Evolutionary conservation across 2,113 vertebrate species (phyloP), one percentile per base, ranked within the genome.

Genomic region (Callithrix jacchus): DNA sequence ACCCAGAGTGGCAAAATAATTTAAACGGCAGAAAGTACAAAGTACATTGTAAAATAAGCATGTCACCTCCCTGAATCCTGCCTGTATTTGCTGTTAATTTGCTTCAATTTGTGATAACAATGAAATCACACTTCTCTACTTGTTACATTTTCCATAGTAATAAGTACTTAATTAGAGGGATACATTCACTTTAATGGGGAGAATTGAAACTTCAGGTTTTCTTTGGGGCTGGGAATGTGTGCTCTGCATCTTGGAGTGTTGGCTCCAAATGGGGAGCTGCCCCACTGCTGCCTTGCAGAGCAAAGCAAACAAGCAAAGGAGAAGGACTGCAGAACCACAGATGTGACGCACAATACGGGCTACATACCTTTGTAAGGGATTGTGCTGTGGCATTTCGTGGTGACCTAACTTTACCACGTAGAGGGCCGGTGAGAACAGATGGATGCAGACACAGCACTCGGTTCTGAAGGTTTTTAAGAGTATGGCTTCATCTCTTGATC

Each of bases 401-500:
- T 56, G 47, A 64, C 2, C 1, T 25, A 40, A 77, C 70, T 30
- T 52, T 23, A 68, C 64, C 77, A 27, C 4, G 11, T 16, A 71
- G 66, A 83, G 23, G 37, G 52, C 32, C 74, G 16, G 25, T 40
- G 66, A 93, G 74, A 64, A 58, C 35, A 81, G 54, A 52, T 25
- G 47, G 85, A 79, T 77, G 81, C 11, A 70, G 58, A 92, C 4
- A 86, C 0, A 70, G 68, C 76, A 74, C 37, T 91, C 71, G 47
- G 56, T 87, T 85, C 83, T 87, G 37, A 89, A 45, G 58, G 30
- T 81, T 87, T 37, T 49, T 56, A 84, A 84, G 80, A 93, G 76
- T 82, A 88, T 49, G 93, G 77, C 92, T 94, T 97, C 23, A 40
- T 74, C n/a, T 91, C 68, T 70, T 87, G 85, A n/a, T 54, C 70